These are phyloP conservation scores for Aphelenchoides bicaudatus DNA, from an alignment of 2,888 invertebrate species.

Conservation along the genomic window DNA sequence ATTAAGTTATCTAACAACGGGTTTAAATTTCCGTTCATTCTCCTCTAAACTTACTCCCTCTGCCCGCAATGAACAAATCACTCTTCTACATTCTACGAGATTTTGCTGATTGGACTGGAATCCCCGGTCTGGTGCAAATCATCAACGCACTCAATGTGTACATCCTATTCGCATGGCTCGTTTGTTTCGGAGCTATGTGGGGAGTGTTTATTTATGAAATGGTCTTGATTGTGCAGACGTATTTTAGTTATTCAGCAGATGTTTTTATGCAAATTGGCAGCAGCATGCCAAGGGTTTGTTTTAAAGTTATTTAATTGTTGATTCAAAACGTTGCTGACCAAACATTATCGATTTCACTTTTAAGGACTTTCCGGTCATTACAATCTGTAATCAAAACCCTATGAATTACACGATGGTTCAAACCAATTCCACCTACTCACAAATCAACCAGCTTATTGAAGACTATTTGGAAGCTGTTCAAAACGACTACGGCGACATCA, in stretches of 20 bases:
- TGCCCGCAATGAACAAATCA: constrained; percentile 10
- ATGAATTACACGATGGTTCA: constrained; percentile 13
- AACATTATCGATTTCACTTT: too few species aligned
- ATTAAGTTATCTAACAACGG: too few species aligned
- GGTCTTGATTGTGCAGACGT: constrained; percentile 24
- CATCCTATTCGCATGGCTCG: constrained; percentile 27
- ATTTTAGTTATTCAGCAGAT: constrained; percentile 17
- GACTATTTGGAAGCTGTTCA: constrained; percentile 15
- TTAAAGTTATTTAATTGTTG: too few species aligned
- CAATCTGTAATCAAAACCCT: constrained; percentile 33
- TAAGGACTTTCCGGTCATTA: constrained; percentile 22
- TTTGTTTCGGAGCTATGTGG: constrained; percentile 27
- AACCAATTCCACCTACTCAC: constrained; percentile 17
- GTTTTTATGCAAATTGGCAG: too few species aligned
- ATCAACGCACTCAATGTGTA: constrained; percentile 27
- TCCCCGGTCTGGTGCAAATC: constrained; percentile 31
- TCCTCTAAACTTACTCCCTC: too few species aligned
- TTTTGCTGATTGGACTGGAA: constrained; percentile 31
- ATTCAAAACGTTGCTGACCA: neutral
- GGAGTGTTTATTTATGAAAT: constrained; percentile 28
- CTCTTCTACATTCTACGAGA: constrained; percentile 20
- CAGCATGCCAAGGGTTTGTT: too few species aligned
- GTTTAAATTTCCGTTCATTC: too few species aligned
- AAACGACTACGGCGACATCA: constrained; percentile 9
- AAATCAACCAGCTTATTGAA: constrained; percentile 16